Conservation (phyloP, 2,888 invertebrate species). For the Lumbricus terrestris region DNA sequence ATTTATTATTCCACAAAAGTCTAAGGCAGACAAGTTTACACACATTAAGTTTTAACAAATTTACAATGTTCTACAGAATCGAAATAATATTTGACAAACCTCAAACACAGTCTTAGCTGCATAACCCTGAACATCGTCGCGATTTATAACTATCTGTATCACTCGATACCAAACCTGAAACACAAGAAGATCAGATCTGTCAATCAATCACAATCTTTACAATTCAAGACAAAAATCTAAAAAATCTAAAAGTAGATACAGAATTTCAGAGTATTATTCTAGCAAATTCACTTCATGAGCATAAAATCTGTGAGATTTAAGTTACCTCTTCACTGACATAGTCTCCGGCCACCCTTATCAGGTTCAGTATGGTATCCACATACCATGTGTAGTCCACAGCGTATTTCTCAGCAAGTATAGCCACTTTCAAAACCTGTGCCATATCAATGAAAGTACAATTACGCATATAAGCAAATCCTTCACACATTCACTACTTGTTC, state of each 20-base stretch:
- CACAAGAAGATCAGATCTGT: neutral
- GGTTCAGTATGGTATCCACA: constrained; percentile 93
- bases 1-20: neutral
- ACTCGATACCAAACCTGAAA: constrained; percentile 84
- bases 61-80: neutral
- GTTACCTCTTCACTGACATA: constrained; percentile 96
- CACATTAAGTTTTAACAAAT: neutral
- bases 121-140: constrained; percentile 99
- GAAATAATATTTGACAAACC: constrained; percentile 57
- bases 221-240: neutral
- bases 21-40: neutral
- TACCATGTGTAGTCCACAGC: constrained; percentile 99
- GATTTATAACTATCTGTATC: constrained; percentile 98
- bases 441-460: neutral
- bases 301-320: neutral
- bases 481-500: neutral
- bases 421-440: constrained; percentile 82
- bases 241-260: neutral
- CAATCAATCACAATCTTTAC: neutral
- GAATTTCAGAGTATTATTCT: neutral
- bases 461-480: neutral
- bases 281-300: neutral
- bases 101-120: constrained; percentile 99
- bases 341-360: constrained; percentile 98
- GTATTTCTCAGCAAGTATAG: constrained; percentile 97